Evolutionary conservation across 2,113 vertebrate genomes (phyloP).

Genomic region (Mastomys coucha): DNA sequence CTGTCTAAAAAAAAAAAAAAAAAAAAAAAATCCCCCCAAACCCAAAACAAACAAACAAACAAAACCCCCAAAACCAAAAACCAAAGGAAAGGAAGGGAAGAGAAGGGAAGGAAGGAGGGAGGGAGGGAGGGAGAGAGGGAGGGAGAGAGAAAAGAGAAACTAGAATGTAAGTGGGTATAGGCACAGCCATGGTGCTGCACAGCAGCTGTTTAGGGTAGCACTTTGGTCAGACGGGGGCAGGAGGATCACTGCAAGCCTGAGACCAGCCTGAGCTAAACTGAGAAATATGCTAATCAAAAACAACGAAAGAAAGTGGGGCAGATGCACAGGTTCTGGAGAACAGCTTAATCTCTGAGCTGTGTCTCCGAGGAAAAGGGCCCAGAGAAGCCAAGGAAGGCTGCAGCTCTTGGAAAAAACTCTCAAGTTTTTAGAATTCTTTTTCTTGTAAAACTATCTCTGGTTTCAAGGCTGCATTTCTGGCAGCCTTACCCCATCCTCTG

Average conservation of each 20-base stretch:
- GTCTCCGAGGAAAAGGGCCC: too few species aligned
- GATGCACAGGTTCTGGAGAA: neutral
- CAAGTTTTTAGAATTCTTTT: neutral
- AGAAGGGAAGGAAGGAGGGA: too few species aligned
- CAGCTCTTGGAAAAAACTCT: neutral
- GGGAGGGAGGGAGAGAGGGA: neutral
- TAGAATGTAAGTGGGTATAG: neutral
- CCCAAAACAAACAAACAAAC: too few species aligned
- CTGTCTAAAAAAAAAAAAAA: too few species aligned
- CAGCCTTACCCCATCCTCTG: neutral
- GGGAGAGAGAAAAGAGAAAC: too few species aligned
- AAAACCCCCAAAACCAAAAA: too few species aligned
- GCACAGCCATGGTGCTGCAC: neutral
- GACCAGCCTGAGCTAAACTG: neutral
- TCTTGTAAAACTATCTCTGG: neutral
- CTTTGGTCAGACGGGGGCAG: neutral
- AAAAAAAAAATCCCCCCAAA: too few species aligned
- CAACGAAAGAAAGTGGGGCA: neutral
- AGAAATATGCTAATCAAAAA: neutral
- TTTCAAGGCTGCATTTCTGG: conserved; percentile 23
- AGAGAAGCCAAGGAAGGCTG: fast-evolving
- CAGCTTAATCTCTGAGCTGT: fast-evolving
- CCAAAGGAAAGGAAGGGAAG: too few species aligned
- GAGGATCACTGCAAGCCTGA: neutral
- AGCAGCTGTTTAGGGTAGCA: neutral